Base-by-base conservation (phyloP, 1,140 invertebrate genomes). In the Artemia franciscana region DNA sequence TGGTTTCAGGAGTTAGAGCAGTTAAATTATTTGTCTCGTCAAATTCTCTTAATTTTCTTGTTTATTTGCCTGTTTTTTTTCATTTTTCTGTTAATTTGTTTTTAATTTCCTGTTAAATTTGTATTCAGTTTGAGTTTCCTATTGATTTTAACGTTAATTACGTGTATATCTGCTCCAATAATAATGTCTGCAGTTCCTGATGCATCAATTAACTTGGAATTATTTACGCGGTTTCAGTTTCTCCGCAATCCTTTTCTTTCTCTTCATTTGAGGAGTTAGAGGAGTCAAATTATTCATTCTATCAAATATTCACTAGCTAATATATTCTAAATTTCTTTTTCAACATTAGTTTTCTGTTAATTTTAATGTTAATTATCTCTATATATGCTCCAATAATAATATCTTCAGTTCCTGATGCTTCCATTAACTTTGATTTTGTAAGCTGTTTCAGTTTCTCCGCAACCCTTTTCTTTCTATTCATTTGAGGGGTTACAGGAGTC, bases 221-320 rank as follows among this genome's bases (percentile, higher is more conserved):
- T 90, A 91, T 7, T 85, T 87, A 21, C 91, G 73, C 68, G 86
- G 85, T 66, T 84, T 86, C 60, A 91, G 73, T 74, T 89, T 89
- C 24, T 84, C 84, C 69, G 90, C 85, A 57, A 91, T 72, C 28
- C 85, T 80, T 71, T 85, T 85, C 71, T 84, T 83, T 70, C 88
- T 86, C 70, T 86, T 86, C 67, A 88, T 88, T 59, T 83, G 80
- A 12, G 74, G 73, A 60, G 77, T 72, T 4, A 72, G 72, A 2
- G 80, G 78, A n/a, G n/a, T n/a, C n/a, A n/a, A n/a, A n/a, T n/a
- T n/a, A n/a, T n/a, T n/a, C n/a, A n/a, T n/a, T n/a, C n/a, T n/a
- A n/a, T n/a, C n/a, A n/a, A n/a, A n/a, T n/a, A n/a, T n/a, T n/a
- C n/a, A n/a, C n/a, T n/a, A n/a, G n/a, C n/a, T n/a, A n/a, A n/a